Base-by-base conservation (phyloP, 2,888 invertebrate genomes). In the Junonia oenone region DNA sequence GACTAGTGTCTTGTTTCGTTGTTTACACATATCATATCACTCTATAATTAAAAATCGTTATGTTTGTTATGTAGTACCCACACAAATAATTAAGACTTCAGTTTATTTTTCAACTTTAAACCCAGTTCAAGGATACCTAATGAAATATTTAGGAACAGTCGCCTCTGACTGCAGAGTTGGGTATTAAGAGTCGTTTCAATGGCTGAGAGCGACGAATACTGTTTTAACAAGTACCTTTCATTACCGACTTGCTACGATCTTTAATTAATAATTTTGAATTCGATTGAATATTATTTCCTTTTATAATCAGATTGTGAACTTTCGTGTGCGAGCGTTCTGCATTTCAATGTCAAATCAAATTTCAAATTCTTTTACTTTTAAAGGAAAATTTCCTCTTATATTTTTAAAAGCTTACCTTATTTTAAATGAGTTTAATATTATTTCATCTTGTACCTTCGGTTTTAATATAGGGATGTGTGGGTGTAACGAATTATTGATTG, bases 261-360 rank as follows among this genome's bases (percentile, higher is more conserved):
- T 43, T 43, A 43, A 43, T 43, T 43, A 43, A 43, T 43, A 26
- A 43, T 43, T 43, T 43, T 26, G 26, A 22, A 26, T 43, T 43
- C 13, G 6, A 26, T 26, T 14, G 22, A 6, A 26, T 26, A 26
- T 43, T 33, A 33, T 33, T 33, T 22, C 17, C 6, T 2, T 26
- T 13, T 43, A 11, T 43, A 43, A 43, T 22, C 22, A 26, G 43
- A 22, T 43, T 26, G 43, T 8, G 13, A 43, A 13, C 17, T 26
- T 43, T 43, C 9, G 37, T 37, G 26, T 6, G 19, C n/a, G 19
- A 2, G 13, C 22, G 26, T 13, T 6, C 6, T 6, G 43, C 11
- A 13, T 26, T 43, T 43, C 8, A 43, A 43, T 22, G 1, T 13
- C n/a, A n/a, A n/a, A n/a, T n/a, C n/a, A n/a, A n/a, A n/a, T n/a